A percentile compares a stretch with the other conserved stretches of the same genome.
Conservation (phyloP, 2,113 vertebrate genomes). For the Okapia johnstoni region DNA sequence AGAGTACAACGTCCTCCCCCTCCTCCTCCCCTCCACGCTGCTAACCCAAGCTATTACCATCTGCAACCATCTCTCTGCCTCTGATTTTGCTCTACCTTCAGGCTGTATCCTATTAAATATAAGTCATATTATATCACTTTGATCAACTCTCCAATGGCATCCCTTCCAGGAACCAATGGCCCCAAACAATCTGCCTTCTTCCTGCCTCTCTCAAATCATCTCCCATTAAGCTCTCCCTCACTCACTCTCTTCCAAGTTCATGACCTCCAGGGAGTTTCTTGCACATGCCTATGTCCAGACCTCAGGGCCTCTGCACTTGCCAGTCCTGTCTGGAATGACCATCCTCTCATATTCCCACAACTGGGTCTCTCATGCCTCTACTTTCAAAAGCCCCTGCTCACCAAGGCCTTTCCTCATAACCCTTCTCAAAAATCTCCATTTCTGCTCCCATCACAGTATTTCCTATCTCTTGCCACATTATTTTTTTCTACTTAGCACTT, state of each 20-base stretch:
- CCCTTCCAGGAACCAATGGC: neutral
- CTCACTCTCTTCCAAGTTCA: neutral
- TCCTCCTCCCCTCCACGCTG: neutral
- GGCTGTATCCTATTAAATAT: neutral
- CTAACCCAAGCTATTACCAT: neutral
- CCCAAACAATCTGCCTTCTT: neutral
- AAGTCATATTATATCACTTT: neutral
- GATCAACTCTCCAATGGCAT: neutral
- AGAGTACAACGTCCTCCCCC: neutral
- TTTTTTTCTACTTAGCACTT: neutral
- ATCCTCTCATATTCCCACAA: neutral
- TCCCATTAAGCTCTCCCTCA: neutral
- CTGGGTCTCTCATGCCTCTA: neutral
- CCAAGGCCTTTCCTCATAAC: neutral
- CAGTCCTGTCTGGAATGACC: neutral
- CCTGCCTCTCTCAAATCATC: neutral
- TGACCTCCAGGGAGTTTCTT: neutral
- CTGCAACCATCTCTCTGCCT: neutral
- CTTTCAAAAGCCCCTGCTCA: neutral
- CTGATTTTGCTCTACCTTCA: neutral
- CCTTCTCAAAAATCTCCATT: neutral
- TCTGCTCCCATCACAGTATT: neutral
- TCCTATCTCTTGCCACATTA: neutral
- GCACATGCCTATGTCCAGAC: accelerated
- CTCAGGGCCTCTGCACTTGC: neutral